Base-by-base conservation (phyloP, 2,888 invertebrate species). In the Seira musarum region DNA sequence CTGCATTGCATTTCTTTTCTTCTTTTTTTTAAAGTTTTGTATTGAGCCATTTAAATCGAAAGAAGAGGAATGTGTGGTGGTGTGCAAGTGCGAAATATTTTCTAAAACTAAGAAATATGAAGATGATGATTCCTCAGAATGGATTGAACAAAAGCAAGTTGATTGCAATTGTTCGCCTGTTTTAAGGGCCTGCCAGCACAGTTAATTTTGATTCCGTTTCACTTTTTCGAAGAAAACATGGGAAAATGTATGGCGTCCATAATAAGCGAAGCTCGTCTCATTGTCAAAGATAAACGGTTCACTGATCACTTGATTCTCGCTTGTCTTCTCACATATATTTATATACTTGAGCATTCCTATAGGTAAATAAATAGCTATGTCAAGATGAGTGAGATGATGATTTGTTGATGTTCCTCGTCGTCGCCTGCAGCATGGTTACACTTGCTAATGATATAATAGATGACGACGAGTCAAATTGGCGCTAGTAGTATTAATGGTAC, bases 231-330 rank as follows among this genome's bases (percentile, higher is more conserved):
- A 53, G 53, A 17, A 53, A 53, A 53, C 15, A 53, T 53, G 15
- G 13, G 53, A 53, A 30, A 53, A 53, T 53, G 53, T 13, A 53
- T 53, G 53, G 17, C 53, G 53, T 40, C 40, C 40, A 40, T 40
- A 40, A 40, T 40, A 53, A 53, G 53, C 53, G 53, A 53, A 53
- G 15, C 15, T 53, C 15, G 15, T n/a, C 53, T 53, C 40, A 71
- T 71, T 75, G 75, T 67, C 67, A 67, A 75, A 75, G 63, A 60
- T 68, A 75, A 68, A 75, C 68, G 75, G 75, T 75, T 75, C 75
- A 75, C 75, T 75, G 75, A 61, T 63, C 53, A 30, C 30, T 30
- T 30, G 30, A n/a, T n/a, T n/a, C n/a, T n/a, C n/a, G n/a, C n/a
- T n/a, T n/a, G n/a, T n/a, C n/a, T n/a, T n/a, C n/a, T n/a, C n/a